Evolutionary conservation across 1,140 invertebrate genomes (phyloP).

Genomic region (Bilobella aurantiaca): DNA sequence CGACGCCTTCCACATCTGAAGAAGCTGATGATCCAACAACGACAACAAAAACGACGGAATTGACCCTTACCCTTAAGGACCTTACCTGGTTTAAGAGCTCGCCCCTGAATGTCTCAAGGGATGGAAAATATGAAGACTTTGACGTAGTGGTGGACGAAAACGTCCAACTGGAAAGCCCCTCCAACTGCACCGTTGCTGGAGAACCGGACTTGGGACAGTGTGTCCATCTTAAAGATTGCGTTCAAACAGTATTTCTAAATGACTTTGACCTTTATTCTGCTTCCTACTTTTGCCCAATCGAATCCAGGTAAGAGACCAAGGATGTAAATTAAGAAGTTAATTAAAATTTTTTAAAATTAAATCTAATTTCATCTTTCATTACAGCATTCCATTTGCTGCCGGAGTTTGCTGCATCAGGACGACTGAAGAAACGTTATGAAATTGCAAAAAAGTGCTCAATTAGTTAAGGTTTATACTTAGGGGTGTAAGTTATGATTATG

Average conservation of each 20-base stretch:
- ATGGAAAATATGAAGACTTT: neutral
- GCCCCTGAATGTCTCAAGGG: neutral
- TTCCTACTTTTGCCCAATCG: constrained; percentile 24
- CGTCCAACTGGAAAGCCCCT: neutral
- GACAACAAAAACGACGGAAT: no score
- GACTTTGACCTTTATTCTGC: constrained; percentile 8
- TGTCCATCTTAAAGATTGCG: constrained; percentile 21
- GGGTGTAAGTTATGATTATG: no score
- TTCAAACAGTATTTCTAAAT: constrained; percentile 7
- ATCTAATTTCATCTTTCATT: neutral
- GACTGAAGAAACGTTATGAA: neutral
- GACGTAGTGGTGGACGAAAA: neutral
- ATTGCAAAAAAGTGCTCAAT: neutral
- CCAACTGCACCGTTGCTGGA: neutral
- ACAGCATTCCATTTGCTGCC: neutral
- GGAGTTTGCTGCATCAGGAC: constrained; percentile 1
- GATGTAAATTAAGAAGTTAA: neutral
- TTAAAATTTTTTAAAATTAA: neutral
- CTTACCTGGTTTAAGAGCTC: neutral
- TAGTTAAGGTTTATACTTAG: no score
- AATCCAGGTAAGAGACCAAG: constrained; percentile 3
- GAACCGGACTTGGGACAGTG: constrained; percentile 19
- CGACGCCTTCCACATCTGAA: no score
- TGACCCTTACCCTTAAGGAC: neutral
- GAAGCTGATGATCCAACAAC: no score